Base-by-base conservation (phyloP, 2,113 vertebrate species). In the Onychostoma macrolepis region DNA sequence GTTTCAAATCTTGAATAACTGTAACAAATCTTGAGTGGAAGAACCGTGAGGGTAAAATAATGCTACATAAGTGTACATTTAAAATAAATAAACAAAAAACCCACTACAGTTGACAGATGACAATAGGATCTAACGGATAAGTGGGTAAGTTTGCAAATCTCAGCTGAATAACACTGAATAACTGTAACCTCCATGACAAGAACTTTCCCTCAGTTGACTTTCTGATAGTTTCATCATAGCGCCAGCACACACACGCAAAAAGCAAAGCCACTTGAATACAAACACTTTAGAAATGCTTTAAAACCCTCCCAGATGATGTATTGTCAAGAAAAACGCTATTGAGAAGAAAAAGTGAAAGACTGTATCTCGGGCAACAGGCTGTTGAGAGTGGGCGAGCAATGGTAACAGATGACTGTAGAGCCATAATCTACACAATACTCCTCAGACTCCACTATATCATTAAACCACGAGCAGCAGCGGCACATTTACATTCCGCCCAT, bases 341-440 rank as follows among this genome's bases (percentile, higher is more conserved):
- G 26, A 82, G 50, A 81, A 58, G 48, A 72, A 19, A 63, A 63
- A 33, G 53, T 56, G 9, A 38, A 43, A 63, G 53, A 75, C 33
- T 26, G 77, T 74, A 84, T 84, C 82, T 84, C 48, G 24, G 56
- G 36, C 79, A 74, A 74, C 85, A 63, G 45, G 36, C 38, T 38
- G 24, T 61, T 45, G 69, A 65, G 79, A 83, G 65, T 82, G 71
- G 72, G 53, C 58, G 61, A 65, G 78, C 58, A 15, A 87, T 38
- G 74, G 43, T 28, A 58, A 45, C n/a, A 75, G 26, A 75, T 81
- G 65, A 72, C 61, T 74, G 71, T 79, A 38, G 41, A 84, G 82
- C 83, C 76, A 86, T 63, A 65, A 61, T 58, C 53, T 80, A 81
- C 50, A 75, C 13, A 82, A 82, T 80, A 63, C n/a, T 33, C 33